Evolutionary conservation across 64 coral and sea anemone species (phyloP).

Genomic region (Pocillopora damicornis): DNA sequence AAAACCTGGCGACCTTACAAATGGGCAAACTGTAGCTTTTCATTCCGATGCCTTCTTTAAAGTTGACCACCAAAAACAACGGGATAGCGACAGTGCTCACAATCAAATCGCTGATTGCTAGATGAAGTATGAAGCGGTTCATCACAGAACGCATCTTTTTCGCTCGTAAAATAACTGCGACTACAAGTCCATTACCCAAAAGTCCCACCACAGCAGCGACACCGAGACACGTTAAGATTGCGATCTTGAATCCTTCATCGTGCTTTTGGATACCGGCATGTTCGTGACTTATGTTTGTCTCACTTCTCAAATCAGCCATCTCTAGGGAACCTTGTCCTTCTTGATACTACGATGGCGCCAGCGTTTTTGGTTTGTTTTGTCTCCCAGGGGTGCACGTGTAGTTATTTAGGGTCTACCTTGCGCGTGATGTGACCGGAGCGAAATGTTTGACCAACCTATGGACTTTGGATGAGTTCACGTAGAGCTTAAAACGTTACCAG

Average conservation of each 20-base stretch:
- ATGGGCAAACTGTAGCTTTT: slow-evolving; percentile 2
- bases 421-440: no score
- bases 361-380: background rate
- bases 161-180: slow-evolving; percentile 66
- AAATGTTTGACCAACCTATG: background rate
- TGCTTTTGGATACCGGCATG: background rate
- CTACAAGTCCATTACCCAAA: slow-evolving; percentile 67
- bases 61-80: slow-evolving; percentile 75
- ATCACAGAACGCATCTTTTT: slow-evolving; percentile 83
- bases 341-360: background rate
- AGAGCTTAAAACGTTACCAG: background rate
- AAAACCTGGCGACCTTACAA: slow-evolving; percentile 77
- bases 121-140: slow-evolving; percentile 87
- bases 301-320: slow-evolving; percentile 3
- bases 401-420: background rate
- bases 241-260: slow-evolving; percentile 44
- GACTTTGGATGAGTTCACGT: background rate
- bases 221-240: slow-evolving; percentile 27
- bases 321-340: background rate
- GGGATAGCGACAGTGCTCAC: slow-evolving; percentile 73
- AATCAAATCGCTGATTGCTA: slow-evolving; percentile 78
- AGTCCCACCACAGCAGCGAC: slow-evolving; percentile 62
- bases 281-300: background rate
- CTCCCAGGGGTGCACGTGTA: background rate
- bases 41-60: slow-evolving; percentile 24